Percentiles rank a stretch among this genome's conserved stretches.
These are phyloP conservation scores for Cynocephalus volans DNA, from an alignment of 2,113 vertebrate species.

Conservation along the genomic window DNA sequence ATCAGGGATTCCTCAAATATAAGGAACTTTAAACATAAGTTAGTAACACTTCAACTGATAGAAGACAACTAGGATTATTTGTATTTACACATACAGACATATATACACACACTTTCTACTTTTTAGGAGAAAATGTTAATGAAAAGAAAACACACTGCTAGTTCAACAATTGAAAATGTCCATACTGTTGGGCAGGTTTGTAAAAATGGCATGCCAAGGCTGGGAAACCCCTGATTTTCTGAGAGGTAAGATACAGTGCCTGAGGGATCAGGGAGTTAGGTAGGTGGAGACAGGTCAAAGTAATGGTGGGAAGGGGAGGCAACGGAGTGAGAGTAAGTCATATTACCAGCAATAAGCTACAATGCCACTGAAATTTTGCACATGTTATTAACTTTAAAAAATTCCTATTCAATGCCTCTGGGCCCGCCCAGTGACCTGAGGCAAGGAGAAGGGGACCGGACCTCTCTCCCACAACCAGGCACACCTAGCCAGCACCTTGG, in stretches of 20 bases:
- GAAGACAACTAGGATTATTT: background rate
- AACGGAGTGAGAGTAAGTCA: background rate
- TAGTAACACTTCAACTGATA: background rate
- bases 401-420: too few species aligned
- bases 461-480: too few species aligned
- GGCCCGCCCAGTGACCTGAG: too few species aligned
- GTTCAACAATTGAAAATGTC: conserved; percentile 3
- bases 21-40: background rate
- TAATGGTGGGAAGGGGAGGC: rapidly evolving
- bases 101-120: background rate
- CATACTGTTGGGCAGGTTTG: background rate
- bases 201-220: background rate
- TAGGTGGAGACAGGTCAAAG: background rate
- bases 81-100: background rate
- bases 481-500: too few species aligned
- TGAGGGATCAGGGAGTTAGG: background rate
- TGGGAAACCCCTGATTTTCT: background rate
- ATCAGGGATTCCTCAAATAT: background rate
- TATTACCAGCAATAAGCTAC: background rate
- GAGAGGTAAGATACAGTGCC: background rate
- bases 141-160: conserved; percentile 22
- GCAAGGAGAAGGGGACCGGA: too few species aligned
- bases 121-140: conserved; percentile 37
- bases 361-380: background rate
- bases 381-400: background rate